Evolutionary conservation across 2,888 invertebrate species (phyloP).

Genomic region (Platypus cylindrus): DNA sequence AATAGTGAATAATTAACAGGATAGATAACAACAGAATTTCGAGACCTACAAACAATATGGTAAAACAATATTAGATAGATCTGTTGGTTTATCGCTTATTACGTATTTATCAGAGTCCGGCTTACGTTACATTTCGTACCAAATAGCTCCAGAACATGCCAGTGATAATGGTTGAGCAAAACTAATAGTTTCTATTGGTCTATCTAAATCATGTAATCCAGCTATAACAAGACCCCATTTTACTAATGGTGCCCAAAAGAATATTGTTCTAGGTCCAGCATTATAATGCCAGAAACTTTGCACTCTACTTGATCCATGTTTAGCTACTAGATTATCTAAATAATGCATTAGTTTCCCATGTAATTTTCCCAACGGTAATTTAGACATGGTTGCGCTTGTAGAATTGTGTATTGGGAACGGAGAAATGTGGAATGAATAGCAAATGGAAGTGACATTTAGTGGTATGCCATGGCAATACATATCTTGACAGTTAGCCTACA

Average conservation of each 20-base stretch:
- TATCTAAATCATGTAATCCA: slow-evolving; percentile 1
- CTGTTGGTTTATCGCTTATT: too few species aligned
- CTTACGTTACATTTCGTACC: too few species aligned
- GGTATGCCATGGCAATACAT: too few species aligned
- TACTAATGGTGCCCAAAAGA: slow-evolving; percentile 2
- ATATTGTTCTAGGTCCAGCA: slow-evolving; percentile 4
- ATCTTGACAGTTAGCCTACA: too few species aligned
- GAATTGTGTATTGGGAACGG: too few species aligned
- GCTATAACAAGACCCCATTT: slow-evolving; percentile 5
- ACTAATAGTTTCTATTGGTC: neutral
- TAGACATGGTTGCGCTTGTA: too few species aligned
- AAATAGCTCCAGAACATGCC: slow-evolving; percentile 1
- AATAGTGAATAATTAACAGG: slow-evolving; percentile 2
- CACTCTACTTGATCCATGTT: neutral
- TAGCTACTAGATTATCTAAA: neutral
- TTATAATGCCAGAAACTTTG: slow-evolving; percentile 1
- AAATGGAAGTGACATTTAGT: too few species aligned
- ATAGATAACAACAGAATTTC: slow-evolving; percentile 1
- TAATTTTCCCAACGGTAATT: too few species aligned
- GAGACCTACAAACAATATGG: slow-evolving; percentile 2
- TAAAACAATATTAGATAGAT: too few species aligned
- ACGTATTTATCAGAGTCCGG: too few species aligned
- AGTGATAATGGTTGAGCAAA: neutral
- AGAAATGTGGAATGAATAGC: too few species aligned
- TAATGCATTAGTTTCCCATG: neutral